Conservation (phyloP, 1,140 invertebrate species). For the Diprion similis region DNA sequence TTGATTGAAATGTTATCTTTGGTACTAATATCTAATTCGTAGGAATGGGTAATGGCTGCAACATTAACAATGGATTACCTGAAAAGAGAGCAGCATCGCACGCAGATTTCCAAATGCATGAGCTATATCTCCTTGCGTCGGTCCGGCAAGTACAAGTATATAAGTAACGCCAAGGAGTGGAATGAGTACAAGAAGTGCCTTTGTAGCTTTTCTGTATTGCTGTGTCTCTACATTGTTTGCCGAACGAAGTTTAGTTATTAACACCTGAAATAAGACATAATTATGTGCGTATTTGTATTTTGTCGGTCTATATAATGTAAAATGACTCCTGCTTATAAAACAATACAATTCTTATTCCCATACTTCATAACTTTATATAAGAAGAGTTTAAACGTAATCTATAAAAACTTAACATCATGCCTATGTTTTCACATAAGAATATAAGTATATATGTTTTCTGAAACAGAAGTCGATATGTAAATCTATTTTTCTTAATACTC, state of each 20-base stretch:
- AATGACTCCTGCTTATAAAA: no score
- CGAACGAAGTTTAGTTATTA: slow-evolving; percentile 90
- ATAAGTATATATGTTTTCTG: slow-evolving; percentile 9
- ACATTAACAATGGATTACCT: slow-evolving; percentile 63
- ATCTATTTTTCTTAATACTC: slow-evolving; percentile 50
- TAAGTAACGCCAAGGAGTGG: slow-evolving; percentile 90
- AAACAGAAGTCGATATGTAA: slow-evolving; percentile 13
- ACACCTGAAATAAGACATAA: slow-evolving; percentile 65
- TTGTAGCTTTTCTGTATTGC: slow-evolving; percentile 88
- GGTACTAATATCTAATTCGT: no score
- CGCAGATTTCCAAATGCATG: slow-evolving; percentile 73
- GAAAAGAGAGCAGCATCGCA: slow-evolving; percentile 82
- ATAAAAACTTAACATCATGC: background rate
- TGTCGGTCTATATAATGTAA: no score
- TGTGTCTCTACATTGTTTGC: slow-evolving; percentile 86
- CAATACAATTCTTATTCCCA: no score
- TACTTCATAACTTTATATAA: no score
- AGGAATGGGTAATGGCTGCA: background rate
- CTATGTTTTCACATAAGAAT: background rate
- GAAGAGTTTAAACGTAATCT: no score
- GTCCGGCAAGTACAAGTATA: slow-evolving; percentile 79
- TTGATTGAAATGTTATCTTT: slow-evolving; percentile 19
- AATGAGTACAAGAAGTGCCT: slow-evolving; percentile 86
- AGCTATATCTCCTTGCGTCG: slow-evolving; percentile 69
- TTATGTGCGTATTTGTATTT: no score